Evolutionary conservation across 2,888 invertebrate species (phyloP), one percentile per base, ranked within the genome.

Genomic region (Dryadula phaetusa): DNA sequence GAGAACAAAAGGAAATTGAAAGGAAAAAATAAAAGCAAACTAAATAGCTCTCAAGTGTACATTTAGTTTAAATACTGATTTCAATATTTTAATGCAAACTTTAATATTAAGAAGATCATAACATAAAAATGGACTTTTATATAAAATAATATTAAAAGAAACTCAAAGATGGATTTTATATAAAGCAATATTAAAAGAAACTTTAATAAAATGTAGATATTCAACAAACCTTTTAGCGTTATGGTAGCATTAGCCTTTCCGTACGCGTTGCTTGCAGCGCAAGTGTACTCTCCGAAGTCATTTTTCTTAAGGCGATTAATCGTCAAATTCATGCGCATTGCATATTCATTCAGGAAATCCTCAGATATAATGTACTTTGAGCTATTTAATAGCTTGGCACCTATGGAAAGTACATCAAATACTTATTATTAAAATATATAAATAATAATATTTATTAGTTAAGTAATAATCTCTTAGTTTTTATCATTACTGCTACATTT

Each of bases 261-360:
- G 62, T 97, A 94, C 20, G 95, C 96, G 82, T 97, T 98, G 67
- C 95, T 95, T 47, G 97, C 96, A 2, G 95, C 94, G 80, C 97
- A 97, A 32, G 94, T 94, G 86, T 97, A 97, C 54, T 95, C 95
- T 0, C 96, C 97, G 77, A 97, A 97, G 85, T 97, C 97, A 22
- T 85, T 87, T 80, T 94, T 95, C 81, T 95, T 95, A 73, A 98
- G 89, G 75, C 95, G 94, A 73, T 94, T 94, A 79, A 98, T 96
- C 71, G 96, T 96, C 74, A 98, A 92, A 84, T 96, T 96, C 94
- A 97, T 95, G 74, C 95, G 94, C 82, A 97, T 93, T 52, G 96
- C 94, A 85, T 96, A 97, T 75, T 96, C 95, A 86, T 95, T 97
- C 74, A 96, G 82, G 69, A 93, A 84, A 40, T 94, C 94, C 82